Percentiles rank a stretch among this genome's conserved stretches.
phyloP scores from a whole-genome alignment of 2,113 vertebrate species.

The Nerophis lumbriciformis region DNA sequence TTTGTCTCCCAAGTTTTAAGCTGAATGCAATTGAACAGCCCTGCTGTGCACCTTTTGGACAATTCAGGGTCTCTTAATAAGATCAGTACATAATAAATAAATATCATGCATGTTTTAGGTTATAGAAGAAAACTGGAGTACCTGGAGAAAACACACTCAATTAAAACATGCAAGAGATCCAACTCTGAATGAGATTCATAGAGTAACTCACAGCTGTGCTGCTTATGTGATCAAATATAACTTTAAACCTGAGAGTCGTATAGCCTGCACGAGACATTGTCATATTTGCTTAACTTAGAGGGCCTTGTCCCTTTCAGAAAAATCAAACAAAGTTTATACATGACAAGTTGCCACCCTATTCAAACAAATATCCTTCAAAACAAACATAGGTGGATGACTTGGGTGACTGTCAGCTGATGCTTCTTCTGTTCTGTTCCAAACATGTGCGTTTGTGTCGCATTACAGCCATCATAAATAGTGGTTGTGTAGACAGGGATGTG shows the following conservation, averaged over 20 bases:
- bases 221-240: too few species aligned
- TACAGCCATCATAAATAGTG: slow-evolving; percentile 4
- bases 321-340: slow-evolving; percentile 7
- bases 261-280: background rate
- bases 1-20: too few species aligned
- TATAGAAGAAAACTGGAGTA: too few species aligned
- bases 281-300: background rate
- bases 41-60: too few species aligned
- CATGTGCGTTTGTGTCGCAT: background rate
- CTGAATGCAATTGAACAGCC: too few species aligned
- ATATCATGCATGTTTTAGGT: too few species aligned
- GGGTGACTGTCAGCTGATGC: background rate
- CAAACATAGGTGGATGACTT: slow-evolving; percentile 18
- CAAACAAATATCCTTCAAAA: slow-evolving; percentile 28
- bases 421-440: background rate
- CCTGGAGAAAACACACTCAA: too few species aligned
- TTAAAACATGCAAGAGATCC: too few species aligned
- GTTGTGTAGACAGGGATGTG: slow-evolving; percentile 9
- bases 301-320: background rate
- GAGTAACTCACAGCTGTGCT: background rate
- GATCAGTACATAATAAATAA: too few species aligned
- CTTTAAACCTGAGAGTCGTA: background rate
- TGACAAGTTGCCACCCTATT: slow-evolving; percentile 8
- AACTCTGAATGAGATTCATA: background rate
- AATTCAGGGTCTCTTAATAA: too few species aligned